These are phyloP conservation scores for Pluvianellus socialis DNA, from an alignment of 2,113 vertebrate genomes.

Conservation along the genomic window DNA sequence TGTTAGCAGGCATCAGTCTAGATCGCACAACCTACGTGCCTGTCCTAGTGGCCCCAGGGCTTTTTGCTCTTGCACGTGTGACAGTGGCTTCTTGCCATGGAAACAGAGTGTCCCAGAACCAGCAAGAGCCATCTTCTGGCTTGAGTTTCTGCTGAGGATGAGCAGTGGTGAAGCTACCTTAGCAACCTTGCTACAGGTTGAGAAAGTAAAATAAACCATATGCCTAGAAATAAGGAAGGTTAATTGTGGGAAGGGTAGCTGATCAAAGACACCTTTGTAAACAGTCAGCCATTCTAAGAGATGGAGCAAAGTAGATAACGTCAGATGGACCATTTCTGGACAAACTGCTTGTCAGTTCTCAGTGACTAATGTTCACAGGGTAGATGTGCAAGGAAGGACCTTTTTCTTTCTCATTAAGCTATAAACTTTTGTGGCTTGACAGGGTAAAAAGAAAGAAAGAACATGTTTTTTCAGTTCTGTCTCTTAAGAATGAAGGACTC, in stretches of 20 bases:
- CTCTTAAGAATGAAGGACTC: not conserved
- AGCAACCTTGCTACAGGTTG: not conserved
- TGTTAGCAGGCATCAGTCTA: not conserved
- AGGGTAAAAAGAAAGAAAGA: not conserved
- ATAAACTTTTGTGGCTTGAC: not conserved
- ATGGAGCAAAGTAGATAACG: not conserved
- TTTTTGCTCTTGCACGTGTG: not conserved
- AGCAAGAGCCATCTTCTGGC: not conserved
- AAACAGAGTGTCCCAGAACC: not conserved
- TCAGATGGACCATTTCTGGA: not conserved
- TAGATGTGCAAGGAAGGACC: not conserved
- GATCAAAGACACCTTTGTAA: not conserved
- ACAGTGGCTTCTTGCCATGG: not conserved
- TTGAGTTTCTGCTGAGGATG: not conserved
- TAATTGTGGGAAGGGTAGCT: not conserved
- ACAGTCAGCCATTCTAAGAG: not conserved
- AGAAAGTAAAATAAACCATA: not conserved
- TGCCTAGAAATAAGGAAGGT: not conserved
- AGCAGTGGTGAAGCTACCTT: not conserved
- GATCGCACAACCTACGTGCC: rapidly evolving
- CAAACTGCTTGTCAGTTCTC: not conserved
- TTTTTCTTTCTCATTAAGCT: not conserved
- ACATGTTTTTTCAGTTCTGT: not conserved
- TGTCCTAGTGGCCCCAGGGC: rapidly evolving
- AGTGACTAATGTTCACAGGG: not conserved